Evolutionary conservation across 2,888 invertebrate genomes (phyloP), one percentile per base, ranked within the genome.

Genomic region (Platycheirus rosarum): DNA sequence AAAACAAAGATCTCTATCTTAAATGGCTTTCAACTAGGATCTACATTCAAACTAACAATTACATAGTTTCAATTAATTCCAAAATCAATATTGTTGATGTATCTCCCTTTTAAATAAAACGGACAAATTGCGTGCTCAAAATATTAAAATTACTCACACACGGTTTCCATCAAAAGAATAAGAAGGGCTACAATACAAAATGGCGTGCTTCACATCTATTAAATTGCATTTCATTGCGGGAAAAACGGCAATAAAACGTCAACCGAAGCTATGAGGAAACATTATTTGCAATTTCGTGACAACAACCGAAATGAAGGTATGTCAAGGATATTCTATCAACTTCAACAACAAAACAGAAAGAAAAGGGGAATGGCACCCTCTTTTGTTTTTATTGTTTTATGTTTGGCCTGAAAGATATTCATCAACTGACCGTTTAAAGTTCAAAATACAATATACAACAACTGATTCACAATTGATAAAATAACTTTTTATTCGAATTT

Each of bases 251-350:
- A 70, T 57, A 65, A 63, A 55, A 55, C 23, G n/a, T 18, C 29
- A 46, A 29, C 32, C 32, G 2, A 13, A 16, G 29, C 51, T n/a
- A 49, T 48, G 42, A 48, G 40, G 40, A 69, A 57, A 53, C 62
- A 14, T 40, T 48, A 49, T 42, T 65, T n/a, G 49, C 57, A 70
- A 60, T 57, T 55, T 63, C 65, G 35, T 70, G 66, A 76, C 60
- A 70, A 35, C 35, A 11, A 60, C n/a, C 20, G 42, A 71, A 68
- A n/a, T n/a, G 53, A 65, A 48, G 18, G 18, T 73, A 48, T 69
- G 74, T 75, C 79, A 80, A 80, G 79, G 79, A 80, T 75, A 74
- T 32, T 32, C 18, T 7, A 2, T 4, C 51, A 46, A n/a, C n/a
- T n/a, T n/a, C n/a, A 51, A 37, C 14, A 55, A 14, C 23, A 16